Evolutionary conservation across 2,797 vertebrate species (phyloP).

Genomic region (Halcyon badia): DNA sequence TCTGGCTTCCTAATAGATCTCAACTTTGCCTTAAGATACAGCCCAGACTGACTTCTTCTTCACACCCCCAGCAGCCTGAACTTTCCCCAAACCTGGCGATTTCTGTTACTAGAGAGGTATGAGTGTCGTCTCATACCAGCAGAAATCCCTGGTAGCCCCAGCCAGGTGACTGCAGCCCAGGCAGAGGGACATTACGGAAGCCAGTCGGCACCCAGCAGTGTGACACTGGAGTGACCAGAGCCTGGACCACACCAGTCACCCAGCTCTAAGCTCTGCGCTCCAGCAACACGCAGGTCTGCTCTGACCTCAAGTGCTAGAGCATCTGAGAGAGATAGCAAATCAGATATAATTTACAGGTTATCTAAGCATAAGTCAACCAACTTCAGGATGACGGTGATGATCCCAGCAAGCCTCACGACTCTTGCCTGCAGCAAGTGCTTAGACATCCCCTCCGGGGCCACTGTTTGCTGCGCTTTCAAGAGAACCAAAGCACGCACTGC

Average conservation of each 20-base stretch:
- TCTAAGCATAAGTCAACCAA: background rate
- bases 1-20: background rate
- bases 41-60: background rate
- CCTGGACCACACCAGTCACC: background rate
- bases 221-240: fast-evolving
- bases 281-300: background rate
- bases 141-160: background rate
- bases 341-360: background rate
- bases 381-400: background rate
- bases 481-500: background rate
- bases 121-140: background rate
- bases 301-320: background rate
- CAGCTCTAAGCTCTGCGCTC: background rate
- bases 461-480: background rate
- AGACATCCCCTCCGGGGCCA: fast-evolving
- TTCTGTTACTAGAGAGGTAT: background rate
- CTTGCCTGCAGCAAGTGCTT: background rate
- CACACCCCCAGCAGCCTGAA: fast-evolving
- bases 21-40: background rate
- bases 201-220: fast-evolving
- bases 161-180: background rate
- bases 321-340: background rate
- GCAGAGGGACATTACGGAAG: background rate
- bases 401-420: background rate
- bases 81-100: background rate